Percentiles rank a stretch among this genome's conserved stretches.
Evolutionary conservation across 2,113 vertebrate genomes (phyloP).

Genomic region (Percina caprodes): DNA sequence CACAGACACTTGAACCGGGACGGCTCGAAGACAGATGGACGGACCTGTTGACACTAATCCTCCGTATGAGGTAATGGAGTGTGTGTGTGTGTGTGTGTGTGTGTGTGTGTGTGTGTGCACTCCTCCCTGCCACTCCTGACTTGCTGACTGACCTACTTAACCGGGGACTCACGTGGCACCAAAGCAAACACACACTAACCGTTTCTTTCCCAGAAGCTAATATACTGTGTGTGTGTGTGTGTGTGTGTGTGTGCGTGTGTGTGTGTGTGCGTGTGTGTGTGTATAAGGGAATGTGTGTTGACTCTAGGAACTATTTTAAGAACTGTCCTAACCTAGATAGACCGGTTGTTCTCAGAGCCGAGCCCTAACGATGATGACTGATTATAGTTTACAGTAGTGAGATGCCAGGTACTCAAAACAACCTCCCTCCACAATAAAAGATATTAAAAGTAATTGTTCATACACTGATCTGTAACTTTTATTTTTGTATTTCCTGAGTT

Average conservation of each 20-base stretch:
- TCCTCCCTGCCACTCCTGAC: slow-evolving; percentile 76
- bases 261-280: not conserved
- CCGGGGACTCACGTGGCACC: slow-evolving; percentile 74
- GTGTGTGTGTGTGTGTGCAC: slow-evolving; percentile 59
- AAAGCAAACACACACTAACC: slow-evolving; percentile 24
- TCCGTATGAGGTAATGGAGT: slow-evolving; percentile 80
- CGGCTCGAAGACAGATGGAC: slow-evolving; percentile 69
- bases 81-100: too few relatives aligned
- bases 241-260: slow-evolving; percentile 19
- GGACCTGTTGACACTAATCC: slow-evolving; percentile 78
- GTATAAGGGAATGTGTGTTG: not conserved
- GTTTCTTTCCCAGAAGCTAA: slow-evolving; percentile 60
- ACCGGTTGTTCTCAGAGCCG: not conserved
- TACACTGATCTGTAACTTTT: too few relatives aligned
- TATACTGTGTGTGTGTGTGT: not conserved
- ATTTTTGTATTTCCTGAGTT: too few relatives aligned
- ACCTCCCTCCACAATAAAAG: not conserved
- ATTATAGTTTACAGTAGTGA: not conserved
- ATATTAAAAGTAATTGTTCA: too few relatives aligned
- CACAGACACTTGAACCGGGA: slow-evolving; percentile 60
- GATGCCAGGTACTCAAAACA: not conserved
- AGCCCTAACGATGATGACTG: not conserved
- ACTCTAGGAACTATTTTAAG: not conserved
- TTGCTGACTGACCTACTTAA: slow-evolving; percentile 82
- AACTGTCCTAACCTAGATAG: slow-evolving; percentile 12